A percentile compares a stretch with the other conserved stretches of the same genome.
phyloP scores from a whole-genome alignment of 2,888 invertebrate species.

The Branchellion lobata region DNA sequence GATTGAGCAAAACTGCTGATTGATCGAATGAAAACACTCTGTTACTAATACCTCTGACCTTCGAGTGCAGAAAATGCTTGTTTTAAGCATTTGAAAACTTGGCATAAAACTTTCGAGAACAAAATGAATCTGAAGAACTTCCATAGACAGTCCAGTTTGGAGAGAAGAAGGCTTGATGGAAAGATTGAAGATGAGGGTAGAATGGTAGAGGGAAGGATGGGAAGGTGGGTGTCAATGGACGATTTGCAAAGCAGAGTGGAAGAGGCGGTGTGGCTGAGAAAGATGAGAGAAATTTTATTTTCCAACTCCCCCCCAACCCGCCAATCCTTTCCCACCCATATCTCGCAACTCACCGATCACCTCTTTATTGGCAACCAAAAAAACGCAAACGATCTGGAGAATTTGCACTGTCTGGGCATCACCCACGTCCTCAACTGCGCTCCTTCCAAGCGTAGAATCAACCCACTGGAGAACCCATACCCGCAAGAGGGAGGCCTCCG shows the following conservation, averaged over 20 bases:
- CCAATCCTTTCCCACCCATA: constrained; percentile 47
- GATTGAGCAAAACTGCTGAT: too few relatives aligned
- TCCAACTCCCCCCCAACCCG: constrained; percentile 48
- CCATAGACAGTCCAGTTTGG: constrained; percentile 30
- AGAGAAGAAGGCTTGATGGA: not conserved
- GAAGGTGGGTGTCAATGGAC: not conserved
- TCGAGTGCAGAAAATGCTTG: too few relatives aligned
- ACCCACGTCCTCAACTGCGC: constrained; percentile 53
- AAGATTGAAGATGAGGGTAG: not conserved
- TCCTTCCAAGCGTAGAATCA: constrained; percentile 46
- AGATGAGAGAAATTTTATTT: constrained; percentile 50
- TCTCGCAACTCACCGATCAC: constrained; percentile 45
- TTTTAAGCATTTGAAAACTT: too few relatives aligned
- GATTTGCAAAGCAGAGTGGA: constrained; percentile 32
- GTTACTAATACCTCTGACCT: too few relatives aligned
- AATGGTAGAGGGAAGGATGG: not conserved
- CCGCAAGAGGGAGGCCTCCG: constrained; percentile 43
- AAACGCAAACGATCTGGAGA: constrained; percentile 51
- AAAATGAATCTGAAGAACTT: constrained; percentile 11
- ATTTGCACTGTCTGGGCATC: constrained; percentile 48
- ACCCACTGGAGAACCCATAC: constrained; percentile 49
- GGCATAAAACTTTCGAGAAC: too few relatives aligned
- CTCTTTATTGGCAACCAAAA: constrained; percentile 52
- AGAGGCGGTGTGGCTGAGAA: constrained; percentile 49
- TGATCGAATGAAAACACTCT: too few relatives aligned